These are phyloP conservation scores for Amblyteles armatorius DNA, from an alignment of 2,888 invertebrate species.

Conservation along the genomic window DNA sequence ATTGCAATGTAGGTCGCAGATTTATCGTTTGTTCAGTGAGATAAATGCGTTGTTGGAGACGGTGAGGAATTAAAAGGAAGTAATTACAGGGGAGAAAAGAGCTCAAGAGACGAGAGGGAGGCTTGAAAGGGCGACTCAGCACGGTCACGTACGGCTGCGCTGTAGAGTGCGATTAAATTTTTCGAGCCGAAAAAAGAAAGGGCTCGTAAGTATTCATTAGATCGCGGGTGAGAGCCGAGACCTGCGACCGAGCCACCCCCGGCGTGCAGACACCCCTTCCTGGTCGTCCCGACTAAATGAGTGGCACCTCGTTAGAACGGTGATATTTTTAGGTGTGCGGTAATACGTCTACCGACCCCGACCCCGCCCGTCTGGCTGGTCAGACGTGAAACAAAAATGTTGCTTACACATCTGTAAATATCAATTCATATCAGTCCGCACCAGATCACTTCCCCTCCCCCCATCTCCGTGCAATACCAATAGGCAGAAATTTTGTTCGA, in stretches of 20 bases:
- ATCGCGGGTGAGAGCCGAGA: conserved; percentile 43
- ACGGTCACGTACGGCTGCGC: conserved; percentile 31
- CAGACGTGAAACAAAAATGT: neutral
- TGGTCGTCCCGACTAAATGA: conserved; percentile 49
- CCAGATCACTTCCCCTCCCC: neutral
- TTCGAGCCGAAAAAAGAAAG: conserved; percentile 27
- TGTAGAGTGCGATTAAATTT: conserved; percentile 52
- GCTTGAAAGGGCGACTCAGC: conserved; percentile 44
- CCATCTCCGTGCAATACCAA: neutral
- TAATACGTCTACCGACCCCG: conserved; percentile 24
- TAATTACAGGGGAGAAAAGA: conserved; percentile 55
- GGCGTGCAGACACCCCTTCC: conserved; percentile 25
- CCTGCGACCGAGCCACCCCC: neutral
- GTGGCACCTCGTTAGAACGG: conserved; percentile 57
- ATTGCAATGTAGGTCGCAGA: conserved; percentile 46
- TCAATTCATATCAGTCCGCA: neutral
- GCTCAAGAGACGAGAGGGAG: conserved; percentile 31
- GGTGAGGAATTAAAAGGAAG: conserved; percentile 54
- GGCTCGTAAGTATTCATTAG: conserved; percentile 65
- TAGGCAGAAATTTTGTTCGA: neutral
- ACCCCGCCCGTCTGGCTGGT: neutral
- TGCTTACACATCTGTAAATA: neutral
- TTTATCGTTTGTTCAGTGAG: conserved; percentile 52
- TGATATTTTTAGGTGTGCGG: conserved; percentile 48
- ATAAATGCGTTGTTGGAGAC: conserved; percentile 56